Conservation (phyloP, 2,797 vertebrate genomes). For the Semotilus atromaculatus region DNA sequence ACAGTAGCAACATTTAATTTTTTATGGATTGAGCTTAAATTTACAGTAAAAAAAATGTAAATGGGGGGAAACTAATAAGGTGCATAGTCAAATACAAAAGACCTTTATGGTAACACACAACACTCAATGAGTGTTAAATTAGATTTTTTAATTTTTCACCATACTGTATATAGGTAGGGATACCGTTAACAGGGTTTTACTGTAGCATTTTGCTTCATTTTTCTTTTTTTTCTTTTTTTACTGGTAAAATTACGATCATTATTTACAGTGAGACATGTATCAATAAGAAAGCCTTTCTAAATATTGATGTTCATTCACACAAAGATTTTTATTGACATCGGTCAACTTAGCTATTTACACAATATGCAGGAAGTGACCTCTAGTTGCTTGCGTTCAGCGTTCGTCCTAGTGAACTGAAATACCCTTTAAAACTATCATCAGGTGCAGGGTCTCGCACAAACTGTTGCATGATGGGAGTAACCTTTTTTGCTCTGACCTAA, state of each 20-base stretch:
- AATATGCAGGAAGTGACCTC: constrained; percentile 12
- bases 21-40: neutral
- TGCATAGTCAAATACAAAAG: neutral
- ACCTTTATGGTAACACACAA: neutral
- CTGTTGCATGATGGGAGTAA: constrained; percentile 62
- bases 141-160: neutral
- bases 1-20: neutral
- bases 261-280: neutral
- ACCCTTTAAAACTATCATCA: constrained; percentile 49
- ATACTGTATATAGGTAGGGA: neutral
- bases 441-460: constrained; percentile 50
- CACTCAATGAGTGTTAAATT: too few relatives aligned
- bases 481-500: constrained; percentile 59
- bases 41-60: neutral
- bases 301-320: neutral
- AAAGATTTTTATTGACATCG: neutral
- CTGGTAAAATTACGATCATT: neutral
- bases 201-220: neutral
- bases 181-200: neutral
- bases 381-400: constrained; percentile 55
- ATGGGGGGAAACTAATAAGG: neutral
- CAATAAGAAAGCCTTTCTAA: too few relatives aligned
- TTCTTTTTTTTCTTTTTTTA: neutral
- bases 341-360: neutral
- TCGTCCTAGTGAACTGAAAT: constrained; percentile 55